phyloP scores from a whole-genome alignment of 2,113 vertebrate species.

The Xenopus tropicalis region UCB_Xtro_10.0 CM004450.2:142991501-142992000 shows the following conservation, averaged over 20 bases:
- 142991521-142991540: too few species aligned
- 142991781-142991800: neutral
- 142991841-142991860: neutral
- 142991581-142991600: too few species aligned
- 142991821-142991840: neutral
- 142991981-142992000: constrained; percentile 31
- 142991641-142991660: constrained; percentile 16
- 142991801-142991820: neutral
- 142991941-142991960: constrained; percentile 37
- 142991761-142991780: neutral
- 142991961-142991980: constrained; percentile 38
- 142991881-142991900: constrained; percentile 33
- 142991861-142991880: constrained; percentile 32
- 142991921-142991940: constrained; percentile 26
- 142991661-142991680: neutral
- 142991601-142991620: too few species aligned
- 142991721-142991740: neutral
- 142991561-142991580: too few species aligned
- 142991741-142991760: neutral
- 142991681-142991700: neutral
- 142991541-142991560: too few species aligned
- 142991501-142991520: too few species aligned
- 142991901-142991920: constrained; percentile 38
- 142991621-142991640: neutral
- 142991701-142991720: constrained; percentile 7